Conservation (phyloP, 2,888 invertebrate species). For the Mystacides longicornis region DNA sequence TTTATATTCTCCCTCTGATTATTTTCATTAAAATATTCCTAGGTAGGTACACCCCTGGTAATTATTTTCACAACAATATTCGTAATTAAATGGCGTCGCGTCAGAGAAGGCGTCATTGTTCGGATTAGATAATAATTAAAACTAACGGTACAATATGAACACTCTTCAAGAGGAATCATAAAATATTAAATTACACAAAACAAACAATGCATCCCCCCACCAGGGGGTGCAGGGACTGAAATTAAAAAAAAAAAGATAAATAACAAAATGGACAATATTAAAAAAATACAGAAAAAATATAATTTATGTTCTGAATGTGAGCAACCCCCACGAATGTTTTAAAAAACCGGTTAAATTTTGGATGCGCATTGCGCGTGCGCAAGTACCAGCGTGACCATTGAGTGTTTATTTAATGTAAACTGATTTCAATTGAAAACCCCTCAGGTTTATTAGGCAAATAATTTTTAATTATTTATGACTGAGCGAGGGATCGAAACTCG, state of each 20-base stretch:
- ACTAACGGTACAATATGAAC: neutral
- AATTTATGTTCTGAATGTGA: conserved; percentile 7
- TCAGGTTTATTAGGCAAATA: conserved; percentile 21
- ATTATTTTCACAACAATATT: neutral
- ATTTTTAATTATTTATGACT: conserved; percentile 22
- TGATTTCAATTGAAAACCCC: conserved; percentile 11
- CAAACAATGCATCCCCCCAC: conserved; percentile 7
- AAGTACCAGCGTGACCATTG: conserved; percentile 10
- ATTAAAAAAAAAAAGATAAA: neutral
- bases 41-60: no score
- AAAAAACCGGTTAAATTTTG: conserved; percentile 16
- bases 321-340: neutral
- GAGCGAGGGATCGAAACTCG: no score
- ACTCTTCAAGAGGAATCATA: conserved; percentile 6
- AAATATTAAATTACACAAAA: conserved; percentile 15
- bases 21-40: no score
- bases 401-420: conserved; percentile 21
- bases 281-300: conserved; percentile 7
- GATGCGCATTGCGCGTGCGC: conserved; percentile 13
- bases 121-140: conserved; percentile 5
- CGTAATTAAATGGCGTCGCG: neutral
- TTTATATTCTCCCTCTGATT: no score
- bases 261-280: conserved; percentile 14
- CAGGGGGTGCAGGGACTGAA: neutral
- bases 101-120: neutral